These are phyloP conservation scores for Cladopsammia gracilis DNA, from an alignment of 64 coral and sea anemone genomes.

Conservation along the genomic window DNA sequence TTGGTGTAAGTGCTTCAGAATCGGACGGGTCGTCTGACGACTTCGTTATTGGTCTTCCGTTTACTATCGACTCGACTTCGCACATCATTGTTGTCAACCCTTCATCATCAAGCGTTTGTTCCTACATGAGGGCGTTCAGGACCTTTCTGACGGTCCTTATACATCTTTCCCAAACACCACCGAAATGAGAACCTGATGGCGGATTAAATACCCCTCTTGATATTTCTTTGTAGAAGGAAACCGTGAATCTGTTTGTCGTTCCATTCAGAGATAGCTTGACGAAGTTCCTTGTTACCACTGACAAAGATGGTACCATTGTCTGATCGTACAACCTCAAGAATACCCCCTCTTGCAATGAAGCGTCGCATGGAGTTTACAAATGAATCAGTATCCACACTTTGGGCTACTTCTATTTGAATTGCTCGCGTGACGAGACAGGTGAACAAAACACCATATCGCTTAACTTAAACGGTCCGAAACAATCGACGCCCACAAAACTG, in stretches of 20 bases:
- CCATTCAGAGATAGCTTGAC: conserved; percentile 27
- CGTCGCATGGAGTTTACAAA: neutral
- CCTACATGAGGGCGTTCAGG: conserved; percentile 5
- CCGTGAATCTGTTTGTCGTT: conserved; percentile 8
- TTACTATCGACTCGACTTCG: conserved; percentile 26
- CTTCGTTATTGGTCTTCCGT: conserved; percentile 44
- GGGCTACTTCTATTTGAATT: conserved; percentile 2
- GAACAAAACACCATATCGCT: conserved; percentile 64
- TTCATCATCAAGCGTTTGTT: conserved; percentile 26
- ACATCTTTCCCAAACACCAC: conserved; percentile 37
- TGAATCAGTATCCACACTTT: conserved; percentile 47
- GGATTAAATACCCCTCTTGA: conserved; percentile 52
- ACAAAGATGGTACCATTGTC: conserved; percentile 45
- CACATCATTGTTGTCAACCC: conserved; percentile 26
- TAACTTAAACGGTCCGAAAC: conserved; percentile 58
- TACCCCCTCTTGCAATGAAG: conserved; percentile 38
- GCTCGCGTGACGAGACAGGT: neutral
- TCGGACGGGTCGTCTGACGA: conserved; percentile 43
- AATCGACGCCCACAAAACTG: conserved; percentile 70
- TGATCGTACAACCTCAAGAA: conserved; percentile 31
- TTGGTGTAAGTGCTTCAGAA: conserved; percentile 10
- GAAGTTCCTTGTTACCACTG: neutral
- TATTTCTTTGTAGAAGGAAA: conserved; percentile 30
- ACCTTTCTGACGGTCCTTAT: conserved; percentile 52
- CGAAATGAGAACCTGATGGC: conserved; percentile 34